A percentile compares a stretch with the other conserved stretches of the same genome.
Conservation (phyloP, 2,888 invertebrate genomes). For the Acutogordius australiensis region DNA sequence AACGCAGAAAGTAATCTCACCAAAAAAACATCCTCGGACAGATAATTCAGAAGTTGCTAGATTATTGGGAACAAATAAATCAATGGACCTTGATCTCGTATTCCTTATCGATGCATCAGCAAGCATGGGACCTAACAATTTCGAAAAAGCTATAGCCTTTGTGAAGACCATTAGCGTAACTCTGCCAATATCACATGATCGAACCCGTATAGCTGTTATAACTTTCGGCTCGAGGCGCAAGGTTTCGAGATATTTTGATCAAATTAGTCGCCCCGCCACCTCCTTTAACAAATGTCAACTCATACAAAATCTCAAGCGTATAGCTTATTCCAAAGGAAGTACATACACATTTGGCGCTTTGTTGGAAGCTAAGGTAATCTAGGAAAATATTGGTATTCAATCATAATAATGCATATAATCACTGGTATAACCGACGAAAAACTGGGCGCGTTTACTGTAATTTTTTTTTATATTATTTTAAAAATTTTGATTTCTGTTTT, state of each 20-base stretch:
- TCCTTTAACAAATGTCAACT: not conserved
- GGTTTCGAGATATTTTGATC: not conserved
- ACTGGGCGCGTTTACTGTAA: no score
- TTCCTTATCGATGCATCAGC: constrained; percentile 1
- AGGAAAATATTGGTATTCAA: no score
- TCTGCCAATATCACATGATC: not conserved
- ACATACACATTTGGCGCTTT: not conserved
- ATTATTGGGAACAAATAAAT: no score
- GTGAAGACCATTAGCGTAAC: not conserved
- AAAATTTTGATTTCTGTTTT: not conserved
- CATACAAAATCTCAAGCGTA: not conserved
- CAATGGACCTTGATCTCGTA: not conserved
- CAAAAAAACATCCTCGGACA: no score
- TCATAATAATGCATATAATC: no score
- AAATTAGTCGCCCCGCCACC: not conserved
- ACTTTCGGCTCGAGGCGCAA: not conserved
- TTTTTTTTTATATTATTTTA: not conserved
- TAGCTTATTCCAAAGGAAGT: not conserved
- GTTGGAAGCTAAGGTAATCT: not conserved
- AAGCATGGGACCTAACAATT: not conserved
- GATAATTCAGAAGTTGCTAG: no score
- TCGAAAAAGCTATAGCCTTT: not conserved
- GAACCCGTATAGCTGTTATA: not conserved
- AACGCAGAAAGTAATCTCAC: no score
- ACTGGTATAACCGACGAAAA: no score